Conservation (phyloP, 2,888 invertebrate species). For the Monochamus alternatus region DNA sequence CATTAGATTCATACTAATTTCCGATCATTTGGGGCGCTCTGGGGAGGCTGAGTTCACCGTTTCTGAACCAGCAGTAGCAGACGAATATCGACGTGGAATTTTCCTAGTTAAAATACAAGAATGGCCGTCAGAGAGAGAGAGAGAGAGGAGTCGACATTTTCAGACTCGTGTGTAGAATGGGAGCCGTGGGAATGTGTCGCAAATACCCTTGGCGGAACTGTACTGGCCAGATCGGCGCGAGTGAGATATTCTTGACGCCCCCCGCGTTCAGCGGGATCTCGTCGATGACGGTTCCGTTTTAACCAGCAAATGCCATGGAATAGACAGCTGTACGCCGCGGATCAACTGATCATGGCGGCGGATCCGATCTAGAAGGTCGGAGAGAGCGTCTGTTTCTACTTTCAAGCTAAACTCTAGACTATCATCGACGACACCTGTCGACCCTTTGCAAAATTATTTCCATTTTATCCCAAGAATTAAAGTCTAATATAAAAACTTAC, state of each 20-base stretch:
- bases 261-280: conserved; percentile 44
- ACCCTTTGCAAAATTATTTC: neutral
- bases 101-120: conserved; percentile 39
- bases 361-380: neutral
- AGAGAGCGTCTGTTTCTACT: neutral
- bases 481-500: no score
- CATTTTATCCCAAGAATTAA: no score
- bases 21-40: neutral
- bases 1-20: no score
- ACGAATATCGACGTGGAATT: conserved; percentile 33
- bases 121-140: conserved; percentile 25
- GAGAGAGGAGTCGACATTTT: conserved; percentile 62
- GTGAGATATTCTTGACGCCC: conserved; percentile 63
- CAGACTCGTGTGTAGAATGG: conserved; percentile 64
- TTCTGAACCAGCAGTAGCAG: conserved; percentile 10
- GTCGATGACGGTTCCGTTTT: conserved; percentile 61
- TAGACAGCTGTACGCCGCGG: conserved; percentile 22
- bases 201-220: conserved; percentile 63
- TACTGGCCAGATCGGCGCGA: conserved; percentile 65
- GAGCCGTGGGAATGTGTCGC: conserved; percentile 64
- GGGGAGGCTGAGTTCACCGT: conserved; percentile 15
- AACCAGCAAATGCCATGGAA: conserved; percentile 58
- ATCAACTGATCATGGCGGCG: conserved; percentile 16
- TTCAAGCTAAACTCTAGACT: no score
- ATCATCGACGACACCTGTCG: neutral